Evolutionary conservation across 2,797 vertebrate species (phyloP).

Genomic region (Lacerta bilineata): DNA sequence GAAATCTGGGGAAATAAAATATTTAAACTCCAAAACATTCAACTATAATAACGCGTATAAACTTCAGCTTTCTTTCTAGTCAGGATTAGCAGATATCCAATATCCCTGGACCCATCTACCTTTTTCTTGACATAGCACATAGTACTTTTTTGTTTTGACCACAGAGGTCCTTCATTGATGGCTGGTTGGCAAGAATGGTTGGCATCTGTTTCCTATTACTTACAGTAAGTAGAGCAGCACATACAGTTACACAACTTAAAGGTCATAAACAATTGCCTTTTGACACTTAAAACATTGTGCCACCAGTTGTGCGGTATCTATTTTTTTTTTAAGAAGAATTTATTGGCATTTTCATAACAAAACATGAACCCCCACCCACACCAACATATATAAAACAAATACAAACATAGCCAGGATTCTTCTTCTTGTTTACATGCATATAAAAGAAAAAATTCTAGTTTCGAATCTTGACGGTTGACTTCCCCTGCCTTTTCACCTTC

Average conservation of each 20-base stretch:
- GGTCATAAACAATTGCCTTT: conserved; percentile 1
- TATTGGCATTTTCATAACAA: too few species aligned
- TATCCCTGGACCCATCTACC: background rate
- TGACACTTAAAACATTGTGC: background rate
- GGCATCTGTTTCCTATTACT: background rate
- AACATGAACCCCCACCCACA: too few species aligned
- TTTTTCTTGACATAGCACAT: too few species aligned
- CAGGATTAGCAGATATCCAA: too few species aligned
- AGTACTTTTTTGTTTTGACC: background rate
- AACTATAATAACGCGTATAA: background rate
- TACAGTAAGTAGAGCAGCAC: background rate
- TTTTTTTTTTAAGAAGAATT: too few species aligned
- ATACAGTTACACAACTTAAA: background rate
- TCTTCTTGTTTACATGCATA: too few species aligned
- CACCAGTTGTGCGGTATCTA: background rate
- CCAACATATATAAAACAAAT: too few species aligned
- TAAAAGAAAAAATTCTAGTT: too few species aligned
- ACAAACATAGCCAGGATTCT: too few species aligned
- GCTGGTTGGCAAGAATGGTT: background rate
- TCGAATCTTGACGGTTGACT: too few species aligned
- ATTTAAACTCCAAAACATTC: background rate
- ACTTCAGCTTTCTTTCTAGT: background rate
- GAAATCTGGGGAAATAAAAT: background rate
- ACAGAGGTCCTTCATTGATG: background rate
- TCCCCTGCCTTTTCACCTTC: too few species aligned